Conservation (phyloP, 64 coral and sea anemone species). For the Montipora foliosa region DNA sequence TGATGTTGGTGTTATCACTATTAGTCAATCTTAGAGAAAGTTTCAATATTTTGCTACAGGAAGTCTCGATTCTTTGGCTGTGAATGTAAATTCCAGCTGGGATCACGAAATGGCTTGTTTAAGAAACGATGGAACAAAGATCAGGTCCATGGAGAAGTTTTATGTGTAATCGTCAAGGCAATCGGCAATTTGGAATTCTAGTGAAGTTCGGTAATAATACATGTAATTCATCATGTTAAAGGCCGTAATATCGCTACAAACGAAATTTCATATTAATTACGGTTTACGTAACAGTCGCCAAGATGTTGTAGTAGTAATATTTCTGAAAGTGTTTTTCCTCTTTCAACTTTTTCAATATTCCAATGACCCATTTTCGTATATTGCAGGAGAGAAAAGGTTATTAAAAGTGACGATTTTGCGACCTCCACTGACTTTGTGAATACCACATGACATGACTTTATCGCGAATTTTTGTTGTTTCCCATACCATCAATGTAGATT, state of each 20-base stretch:
- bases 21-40: constrained; percentile 8
- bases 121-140: constrained; percentile 15
- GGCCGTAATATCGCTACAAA: constrained; percentile 31
- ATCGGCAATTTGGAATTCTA: background rate
- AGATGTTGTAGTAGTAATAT: constrained; percentile 28
- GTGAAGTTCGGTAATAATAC: background rate
- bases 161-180: too few relatives aligned
- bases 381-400: background rate
- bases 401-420: background rate
- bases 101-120: constrained; percentile 46
- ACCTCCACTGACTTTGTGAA: background rate
- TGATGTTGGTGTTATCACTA: background rate
- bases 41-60: constrained; percentile 55
- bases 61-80: constrained; percentile 31
- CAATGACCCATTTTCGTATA: background rate
- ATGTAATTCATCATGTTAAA: background rate
- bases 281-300: constrained; percentile 46
- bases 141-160: background rate
- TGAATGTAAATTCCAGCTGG: constrained; percentile 25
- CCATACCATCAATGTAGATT: background rate
- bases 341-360: background rate
- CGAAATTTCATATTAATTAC: background rate
- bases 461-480: background rate
- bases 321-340: constrained; percentile 12
- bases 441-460: background rate